Base-by-base conservation (phyloP, 2,113 vertebrate species). In the Osmerus eperlanus region DNA sequence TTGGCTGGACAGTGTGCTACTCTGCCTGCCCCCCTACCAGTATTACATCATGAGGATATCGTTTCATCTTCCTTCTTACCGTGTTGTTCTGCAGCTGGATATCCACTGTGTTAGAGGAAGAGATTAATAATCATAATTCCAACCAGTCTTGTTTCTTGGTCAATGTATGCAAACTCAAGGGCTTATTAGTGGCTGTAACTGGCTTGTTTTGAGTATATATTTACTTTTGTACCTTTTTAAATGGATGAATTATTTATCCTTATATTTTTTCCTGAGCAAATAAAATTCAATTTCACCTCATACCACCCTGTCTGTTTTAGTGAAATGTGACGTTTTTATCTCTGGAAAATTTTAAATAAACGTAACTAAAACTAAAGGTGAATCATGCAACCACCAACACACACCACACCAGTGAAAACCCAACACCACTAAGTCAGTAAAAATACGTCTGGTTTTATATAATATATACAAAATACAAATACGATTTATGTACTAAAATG, bases 391-490 rank as follows among this genome's bases (percentile, higher is more conserved):
- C 51, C 54, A 3, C 18, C 21, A 62, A 9, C 23, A 47, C n/a
- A 78, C 67, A 64, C 21, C 13, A 72, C 52, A 79, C 25, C 16
- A 68, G 71, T 1, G 0, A 76, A 76, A 78, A n/a, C 7, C 59
- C 74, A 77, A 67, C 61, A 70, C 61, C 56, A 58, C 6, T 55
- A 32, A 29, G 14, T 89, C 87, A 90, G 89, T 91, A 93, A 93
- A 93, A 93, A 93, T 92, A 92, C 75, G 77, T 90, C 89, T 89
- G 89, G 83, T 90, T 94, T 93, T 89, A 81, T 88, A 72, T 84
- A 89, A 91, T 92, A 80, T 94, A 80, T 94, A 93, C 87, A 95
- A 95, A 94, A 95, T 90, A 92, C 80, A 88, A 90, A 91, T 89
- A 91, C 79, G 86, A 87, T 87, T 87, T 88, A 92, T 92, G 92